phyloP scores from a whole-genome alignment of 2,797 vertebrate genomes.

The Rhyacichthys aspro region DNA sequence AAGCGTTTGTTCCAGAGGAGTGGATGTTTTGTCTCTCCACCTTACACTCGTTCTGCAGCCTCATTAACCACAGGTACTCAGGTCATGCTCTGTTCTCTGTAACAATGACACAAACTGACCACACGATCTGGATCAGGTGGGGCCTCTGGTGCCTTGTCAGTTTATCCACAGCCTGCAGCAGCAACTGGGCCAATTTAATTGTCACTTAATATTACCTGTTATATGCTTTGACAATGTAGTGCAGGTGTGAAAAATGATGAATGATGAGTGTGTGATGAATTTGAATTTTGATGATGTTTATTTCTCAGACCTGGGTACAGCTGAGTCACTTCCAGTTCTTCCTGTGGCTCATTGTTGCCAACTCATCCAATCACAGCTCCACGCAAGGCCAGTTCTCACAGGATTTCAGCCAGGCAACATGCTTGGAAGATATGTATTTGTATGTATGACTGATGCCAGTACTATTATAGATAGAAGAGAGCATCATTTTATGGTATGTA shows the following conservation, averaged over 20 bases:
- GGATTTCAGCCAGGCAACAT: too few relatives aligned
- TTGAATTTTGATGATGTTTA: conserved; percentile 48
- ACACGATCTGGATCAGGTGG: conserved; percentile 8
- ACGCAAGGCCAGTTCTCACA: too few relatives aligned
- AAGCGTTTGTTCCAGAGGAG: too few relatives aligned
- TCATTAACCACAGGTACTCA: conserved; percentile 25
- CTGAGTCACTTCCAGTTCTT: conserved; percentile 62
- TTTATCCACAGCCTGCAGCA: conserved; percentile 24
- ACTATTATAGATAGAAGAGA: too few relatives aligned
- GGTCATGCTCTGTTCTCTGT: conserved; percentile 11
- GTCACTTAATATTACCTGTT: background rate
- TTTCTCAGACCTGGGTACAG: conserved; percentile 54
- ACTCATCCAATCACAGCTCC: conserved; percentile 11
- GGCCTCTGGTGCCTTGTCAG: conserved; percentile 17
- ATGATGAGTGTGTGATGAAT: conserved; percentile 27
- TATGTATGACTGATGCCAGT: too few relatives aligned
- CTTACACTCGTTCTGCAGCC: background rate
- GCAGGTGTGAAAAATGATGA: conserved; percentile 21
- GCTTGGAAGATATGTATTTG: too few relatives aligned
- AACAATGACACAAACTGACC: conserved; percentile 13
- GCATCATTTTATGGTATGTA: too few relatives aligned
- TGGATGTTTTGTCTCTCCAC: background rate
- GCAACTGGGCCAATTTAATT: background rate
- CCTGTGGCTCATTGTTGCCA: conserved; percentile 26
- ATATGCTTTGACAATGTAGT: conserved; percentile 21